A percentile compares a stretch with the other conserved stretches of the same genome.
phyloP scores from a whole-genome alignment of 2,113 vertebrate genomes.

The Saccopteryx bilineata region DNA sequence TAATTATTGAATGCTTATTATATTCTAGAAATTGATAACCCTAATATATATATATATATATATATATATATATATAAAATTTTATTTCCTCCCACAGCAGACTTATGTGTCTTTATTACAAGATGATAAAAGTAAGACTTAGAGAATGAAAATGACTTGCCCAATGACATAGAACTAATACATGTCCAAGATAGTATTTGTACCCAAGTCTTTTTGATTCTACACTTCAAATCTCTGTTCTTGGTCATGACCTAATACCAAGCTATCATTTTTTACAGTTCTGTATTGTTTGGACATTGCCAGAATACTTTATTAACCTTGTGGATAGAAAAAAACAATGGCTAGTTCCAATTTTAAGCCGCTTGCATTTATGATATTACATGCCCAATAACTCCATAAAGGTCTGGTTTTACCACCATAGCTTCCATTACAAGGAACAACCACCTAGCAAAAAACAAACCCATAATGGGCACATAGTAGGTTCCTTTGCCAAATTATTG shows the following conservation, averaged over 20 bases:
- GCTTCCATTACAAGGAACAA: neutral
- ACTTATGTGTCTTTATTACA: neutral
- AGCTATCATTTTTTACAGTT: neutral
- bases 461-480: neutral
- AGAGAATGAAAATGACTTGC: slow-evolving; percentile 5
- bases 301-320: neutral
- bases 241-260: neutral
- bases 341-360: neutral
- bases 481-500: neutral
- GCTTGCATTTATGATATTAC: neutral
- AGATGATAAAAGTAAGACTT: neutral
- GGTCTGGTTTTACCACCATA: neutral
- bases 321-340: neutral
- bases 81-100: neutral
- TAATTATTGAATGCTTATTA: neutral
- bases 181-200: neutral
- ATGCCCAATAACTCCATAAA: neutral
- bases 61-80: neutral
- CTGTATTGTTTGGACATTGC: neutral
- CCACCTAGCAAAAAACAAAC: neutral
- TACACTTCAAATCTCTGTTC: neutral
- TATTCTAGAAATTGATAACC: neutral
- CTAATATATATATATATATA: neutral
- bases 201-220: neutral
- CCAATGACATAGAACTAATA: neutral